Evolutionary conservation across 2,797 vertebrate genomes (phyloP), one percentile per base, ranked within the genome.

Genomic region (Oryzias sinensis): DNA sequence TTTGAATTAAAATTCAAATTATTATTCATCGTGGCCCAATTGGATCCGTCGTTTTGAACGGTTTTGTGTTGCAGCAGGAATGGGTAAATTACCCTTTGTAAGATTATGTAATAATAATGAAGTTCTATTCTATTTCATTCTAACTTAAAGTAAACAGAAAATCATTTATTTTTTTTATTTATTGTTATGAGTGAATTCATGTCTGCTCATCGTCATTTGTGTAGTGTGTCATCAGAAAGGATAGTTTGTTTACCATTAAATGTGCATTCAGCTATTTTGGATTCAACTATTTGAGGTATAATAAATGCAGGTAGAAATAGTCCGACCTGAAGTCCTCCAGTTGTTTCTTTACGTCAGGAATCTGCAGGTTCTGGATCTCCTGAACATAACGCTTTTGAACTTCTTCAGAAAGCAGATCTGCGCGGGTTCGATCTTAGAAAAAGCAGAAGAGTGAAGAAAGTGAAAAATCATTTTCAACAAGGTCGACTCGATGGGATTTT

Each of bases 311-410:
- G 15, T 9, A 5, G 11, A 14, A 9, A 41, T 18, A 46, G 22
- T 48, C 62, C 82, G 55, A 94, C 92, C 92, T 93, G 82, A 95
- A 97, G 76, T 96, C 95, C 0, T 95, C 93, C 42, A 97, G 88
- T 87, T 96, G 95, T 52, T 86, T 89, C 56, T 67, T 47, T 62
- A 97, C 85, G n/a, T 93, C 87, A 0, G 15, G 2, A 14, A 79
- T 63, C 85, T 93, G 93, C 51, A 64, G 4, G 2, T 11, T 58
- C 66, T 94, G 92, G 45, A 95, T 72, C 0, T 94, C 94, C 22
- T 72, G 76, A 45, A 77, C 73, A 1, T 24, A 93, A 2, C 87
- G 90, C 50, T 53, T 91, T 76, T 94, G 93, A 40, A 6, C n/a
- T 0, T 97, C 95, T 25, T 96, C 95, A 0, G 85, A 8, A 46